Evolutionary conservation across 1,140 invertebrate species (phyloP), one percentile per base, ranked within the genome.

Genomic region (Achatina immaculata): DNA sequence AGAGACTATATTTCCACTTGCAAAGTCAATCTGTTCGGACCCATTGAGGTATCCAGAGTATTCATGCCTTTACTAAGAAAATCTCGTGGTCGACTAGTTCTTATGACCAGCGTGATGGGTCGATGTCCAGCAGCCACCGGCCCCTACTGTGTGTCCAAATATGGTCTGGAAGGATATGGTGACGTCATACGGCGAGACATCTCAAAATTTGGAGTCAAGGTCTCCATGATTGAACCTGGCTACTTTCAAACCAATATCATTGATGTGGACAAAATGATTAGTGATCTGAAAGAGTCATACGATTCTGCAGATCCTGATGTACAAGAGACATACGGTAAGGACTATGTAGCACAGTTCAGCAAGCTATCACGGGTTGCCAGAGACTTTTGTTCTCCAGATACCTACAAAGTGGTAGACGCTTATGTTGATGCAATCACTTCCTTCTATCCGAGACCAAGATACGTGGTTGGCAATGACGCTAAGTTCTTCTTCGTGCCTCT

Each of bases 11-110:
- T 80, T 45, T 28, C 69, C 42, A 45, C 66, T 24, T 92, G 97
- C 43, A 92, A 95, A 58, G 94, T 98, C 4, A 99, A 98, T 92
- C 89, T 97, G 14, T 83, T 95, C 43, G 97, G 97, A 2, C 94
- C 95, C 9, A 94, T 98, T 91, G 92, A 93, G 82, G 82, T 97
- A 0, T 95, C 94, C 0, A 93, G 93, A 68, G 91, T 93, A 3
- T 93, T 96, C 84, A 88, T 96, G 58, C 95, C 95, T 0, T 88
- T 95, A 72, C 89, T 97, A 0, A 92, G 95, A 68, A 91, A 93
- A 85, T 85, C 91, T 78, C 91, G 92, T 92, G 92, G 91, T 55
- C 93, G 96, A 83, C 91, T 97, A 51, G 94, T 97, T n/a, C 95
- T 95, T 68, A 91, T 97, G 3, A 94, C 93, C 6, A 96, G 95